A percentile compares a stretch with the other conserved stretches of the same genome.
Conservation (phyloP, 2,888 invertebrate genomes). For the Microctonus hyperodae region DNA sequence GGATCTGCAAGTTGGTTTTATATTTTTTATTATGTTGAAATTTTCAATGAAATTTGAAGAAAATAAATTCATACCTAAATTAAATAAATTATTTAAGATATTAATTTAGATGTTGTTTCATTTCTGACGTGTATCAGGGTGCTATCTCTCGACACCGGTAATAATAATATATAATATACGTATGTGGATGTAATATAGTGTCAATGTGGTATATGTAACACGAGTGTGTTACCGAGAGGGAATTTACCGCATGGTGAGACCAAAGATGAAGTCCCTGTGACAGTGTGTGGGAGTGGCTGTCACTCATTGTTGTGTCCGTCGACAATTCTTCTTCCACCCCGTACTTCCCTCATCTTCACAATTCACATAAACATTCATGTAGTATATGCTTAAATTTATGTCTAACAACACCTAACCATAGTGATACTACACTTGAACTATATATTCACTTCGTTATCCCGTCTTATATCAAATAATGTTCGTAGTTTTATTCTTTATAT, state of each 20-base stretch:
- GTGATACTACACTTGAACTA: background rate
- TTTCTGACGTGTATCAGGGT: background rate
- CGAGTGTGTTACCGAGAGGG: background rate
- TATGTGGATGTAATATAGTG: too few relatives aligned
- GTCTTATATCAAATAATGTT: too few relatives aligned
- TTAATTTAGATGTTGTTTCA: constrained; percentile 14
- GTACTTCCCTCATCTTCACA: constrained; percentile 4
- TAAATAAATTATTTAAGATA: background rate
- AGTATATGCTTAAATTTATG: background rate
- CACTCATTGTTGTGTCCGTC: constrained; percentile 58
- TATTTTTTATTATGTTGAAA: background rate
- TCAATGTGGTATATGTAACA: background rate
- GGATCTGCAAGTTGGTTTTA: constrained; percentile 7
- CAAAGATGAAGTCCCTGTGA: constrained; percentile 44
- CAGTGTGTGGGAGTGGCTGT: constrained; percentile 62
- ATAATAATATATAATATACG: too few relatives aligned
- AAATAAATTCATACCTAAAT: background rate
- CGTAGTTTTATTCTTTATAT: too few relatives aligned
- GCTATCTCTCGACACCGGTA: constrained; percentile 9
- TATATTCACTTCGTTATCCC: background rate
- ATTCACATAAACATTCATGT: background rate
- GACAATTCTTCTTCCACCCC: constrained; percentile 22
- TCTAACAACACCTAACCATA: background rate
- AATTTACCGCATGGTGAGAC: background rate
- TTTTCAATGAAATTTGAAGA: background rate